These are phyloP conservation scores for Cranoglanis bouderius DNA, from an alignment of 2,113 vertebrate genomes.

Conservation along the genomic window DNA sequence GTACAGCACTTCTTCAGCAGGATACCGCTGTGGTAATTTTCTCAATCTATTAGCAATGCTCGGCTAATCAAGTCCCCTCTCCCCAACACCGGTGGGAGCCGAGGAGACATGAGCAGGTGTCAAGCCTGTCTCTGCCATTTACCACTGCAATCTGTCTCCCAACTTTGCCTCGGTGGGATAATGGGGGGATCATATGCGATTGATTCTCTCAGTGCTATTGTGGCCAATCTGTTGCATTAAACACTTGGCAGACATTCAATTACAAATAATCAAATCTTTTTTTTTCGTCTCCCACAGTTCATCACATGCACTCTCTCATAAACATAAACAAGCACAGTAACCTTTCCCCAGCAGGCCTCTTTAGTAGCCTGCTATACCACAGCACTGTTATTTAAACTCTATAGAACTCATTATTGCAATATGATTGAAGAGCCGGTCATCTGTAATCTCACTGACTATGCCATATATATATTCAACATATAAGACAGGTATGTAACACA, in stretches of 20 bases:
- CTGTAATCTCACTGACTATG: conserved; percentile 2
- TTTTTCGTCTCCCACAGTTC: conserved; percentile 36
- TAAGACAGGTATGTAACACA: conserved; percentile 1
- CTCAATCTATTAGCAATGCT: conserved; percentile 59
- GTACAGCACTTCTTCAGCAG: conserved; percentile 46
- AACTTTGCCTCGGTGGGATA: conserved; percentile 55
- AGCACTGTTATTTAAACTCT: neutral
- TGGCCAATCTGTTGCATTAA: conserved; percentile 54
- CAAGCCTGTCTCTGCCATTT: conserved; percentile 56
- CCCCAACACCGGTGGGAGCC: conserved; percentile 25
- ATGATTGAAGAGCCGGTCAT: conserved; percentile 1
- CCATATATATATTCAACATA: neutral
- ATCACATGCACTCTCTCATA: conserved; percentile 26
- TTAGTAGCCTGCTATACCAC: conserved; percentile 28
- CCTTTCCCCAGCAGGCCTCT: conserved; percentile 41
- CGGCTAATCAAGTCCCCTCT: conserved; percentile 58
- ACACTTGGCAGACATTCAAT: conserved; percentile 55
- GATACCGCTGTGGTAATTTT: conserved; percentile 56
- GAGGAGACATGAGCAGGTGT: conserved; percentile 52
- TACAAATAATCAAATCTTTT: conserved; percentile 53
- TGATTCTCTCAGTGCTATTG: conserved; percentile 45
- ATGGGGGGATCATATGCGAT: conserved; percentile 47
- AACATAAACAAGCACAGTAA: conserved; percentile 48
- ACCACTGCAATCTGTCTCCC: conserved; percentile 56
- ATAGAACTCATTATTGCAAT: conserved; percentile 24